Conservation (phyloP, 2,888 invertebrate species). For the Rotaria macrura region DNA sequence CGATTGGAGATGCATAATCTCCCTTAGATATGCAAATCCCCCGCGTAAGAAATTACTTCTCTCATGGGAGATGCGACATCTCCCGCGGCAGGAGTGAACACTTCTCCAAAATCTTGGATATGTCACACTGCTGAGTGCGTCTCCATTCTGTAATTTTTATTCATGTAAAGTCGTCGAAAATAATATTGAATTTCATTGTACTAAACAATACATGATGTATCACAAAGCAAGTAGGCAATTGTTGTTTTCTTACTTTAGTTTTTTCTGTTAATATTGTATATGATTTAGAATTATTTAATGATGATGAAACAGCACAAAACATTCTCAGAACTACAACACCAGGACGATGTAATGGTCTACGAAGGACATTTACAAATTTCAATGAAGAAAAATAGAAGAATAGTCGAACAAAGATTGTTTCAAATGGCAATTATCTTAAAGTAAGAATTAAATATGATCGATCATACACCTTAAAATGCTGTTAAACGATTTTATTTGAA, state of each 20-base stretch:
- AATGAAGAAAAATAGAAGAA: not conserved
- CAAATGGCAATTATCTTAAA: not conserved
- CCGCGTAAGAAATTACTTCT: too few species aligned
- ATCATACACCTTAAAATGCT: too few species aligned
- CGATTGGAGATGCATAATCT: too few species aligned
- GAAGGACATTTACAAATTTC: not conserved
- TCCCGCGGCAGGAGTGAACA: too few species aligned
- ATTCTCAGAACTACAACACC: not conserved
- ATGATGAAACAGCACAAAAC: not conserved
- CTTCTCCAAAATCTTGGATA: too few species aligned
- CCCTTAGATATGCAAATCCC: too few species aligned
- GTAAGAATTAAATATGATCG: not conserved
- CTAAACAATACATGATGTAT: not conserved
- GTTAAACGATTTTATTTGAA: too few species aligned
- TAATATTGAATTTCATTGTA: not conserved
- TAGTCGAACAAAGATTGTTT: not conserved
- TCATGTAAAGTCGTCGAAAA: not conserved
- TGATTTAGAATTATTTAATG: not conserved
- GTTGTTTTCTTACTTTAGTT: not conserved
- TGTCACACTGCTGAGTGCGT: not conserved
- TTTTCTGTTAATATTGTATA: not conserved
- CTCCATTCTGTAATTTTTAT: not conserved
- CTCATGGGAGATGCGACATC: too few species aligned
- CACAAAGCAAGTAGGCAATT: not conserved
- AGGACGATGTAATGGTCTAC: not conserved